phyloP scores from a whole-genome alignment of 1,140 invertebrate species.

The Bombus pyrosoma region DNA sequence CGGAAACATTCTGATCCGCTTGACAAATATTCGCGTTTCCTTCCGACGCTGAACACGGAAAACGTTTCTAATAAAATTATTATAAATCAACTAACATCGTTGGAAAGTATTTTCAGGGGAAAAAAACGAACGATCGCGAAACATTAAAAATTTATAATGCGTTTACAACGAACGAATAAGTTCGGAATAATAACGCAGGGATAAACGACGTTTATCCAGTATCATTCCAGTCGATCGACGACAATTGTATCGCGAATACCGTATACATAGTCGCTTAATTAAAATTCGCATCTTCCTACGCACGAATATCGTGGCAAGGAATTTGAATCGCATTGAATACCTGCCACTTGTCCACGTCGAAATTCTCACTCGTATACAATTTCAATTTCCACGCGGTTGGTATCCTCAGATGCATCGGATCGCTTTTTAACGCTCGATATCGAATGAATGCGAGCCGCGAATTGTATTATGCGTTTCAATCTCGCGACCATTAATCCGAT shows the following conservation, averaged over 20 bases:
- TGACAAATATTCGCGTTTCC: too few relatives aligned
- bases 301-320: neutral
- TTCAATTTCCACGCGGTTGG: neutral
- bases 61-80: too few relatives aligned
- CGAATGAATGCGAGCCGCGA: neutral
- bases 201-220: neutral
- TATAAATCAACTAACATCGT: neutral
- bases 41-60: too few relatives aligned
- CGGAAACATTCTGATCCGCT: too few relatives aligned
- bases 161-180: neutral
- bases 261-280: neutral
- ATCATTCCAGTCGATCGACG: neutral
- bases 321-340: neutral
- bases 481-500: constrained; percentile 11
- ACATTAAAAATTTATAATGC: neutral
- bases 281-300: neutral
- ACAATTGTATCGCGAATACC: neutral
- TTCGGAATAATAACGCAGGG: neutral
- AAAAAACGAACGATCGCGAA: neutral
- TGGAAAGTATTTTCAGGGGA: neutral
- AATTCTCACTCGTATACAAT: neutral
- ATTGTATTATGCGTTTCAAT: constrained; percentile 2
- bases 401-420: neutral
- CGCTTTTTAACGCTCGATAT: neutral
- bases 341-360: neutral